A percentile compares a stretch with the other conserved stretches of the same genome.
phyloP scores from a whole-genome alignment of 1,140 invertebrate species.

The Leptopilina boulardi region DNA sequence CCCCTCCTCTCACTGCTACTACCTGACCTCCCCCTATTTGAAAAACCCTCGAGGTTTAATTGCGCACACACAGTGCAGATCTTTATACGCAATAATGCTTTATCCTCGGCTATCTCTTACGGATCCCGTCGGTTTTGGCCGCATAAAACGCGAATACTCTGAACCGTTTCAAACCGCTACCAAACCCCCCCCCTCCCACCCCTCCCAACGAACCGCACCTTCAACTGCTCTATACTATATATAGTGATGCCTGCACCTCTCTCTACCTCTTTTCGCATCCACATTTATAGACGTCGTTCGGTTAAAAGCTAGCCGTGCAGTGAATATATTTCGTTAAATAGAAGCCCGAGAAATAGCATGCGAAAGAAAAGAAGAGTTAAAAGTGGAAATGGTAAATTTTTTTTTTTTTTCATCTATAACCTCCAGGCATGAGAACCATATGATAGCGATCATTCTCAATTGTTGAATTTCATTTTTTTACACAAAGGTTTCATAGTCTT shows the following conservation, averaged over 20 bases:
- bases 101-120: constrained; percentile 43
- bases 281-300: constrained; percentile 46
- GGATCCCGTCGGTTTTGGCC: constrained; percentile 28
- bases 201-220: neutral
- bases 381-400: neutral
- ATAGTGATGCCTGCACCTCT: neutral
- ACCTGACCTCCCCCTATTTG: constrained; percentile 11
- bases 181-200: neutral
- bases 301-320: constrained; percentile 38
- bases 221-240: neutral
- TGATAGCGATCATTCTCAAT: constrained; percentile 36
- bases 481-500: neutral
- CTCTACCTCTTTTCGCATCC: constrained; percentile 29
- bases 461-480: constrained; percentile 19
- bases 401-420: constrained; percentile 17
- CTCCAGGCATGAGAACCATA: neutral
- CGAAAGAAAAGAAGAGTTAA: neutral
- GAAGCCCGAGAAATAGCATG: constrained; percentile 8
- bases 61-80: constrained; percentile 39
- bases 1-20: neutral
- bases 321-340: constrained; percentile 46
- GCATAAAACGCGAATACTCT: constrained; percentile 38
- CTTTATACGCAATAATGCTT: constrained; percentile 56
- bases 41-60: constrained; percentile 50
- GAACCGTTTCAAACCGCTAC: constrained; percentile 25